Conservation (phyloP, 1,140 invertebrate genomes). For the Grapholita molesta region DNA sequence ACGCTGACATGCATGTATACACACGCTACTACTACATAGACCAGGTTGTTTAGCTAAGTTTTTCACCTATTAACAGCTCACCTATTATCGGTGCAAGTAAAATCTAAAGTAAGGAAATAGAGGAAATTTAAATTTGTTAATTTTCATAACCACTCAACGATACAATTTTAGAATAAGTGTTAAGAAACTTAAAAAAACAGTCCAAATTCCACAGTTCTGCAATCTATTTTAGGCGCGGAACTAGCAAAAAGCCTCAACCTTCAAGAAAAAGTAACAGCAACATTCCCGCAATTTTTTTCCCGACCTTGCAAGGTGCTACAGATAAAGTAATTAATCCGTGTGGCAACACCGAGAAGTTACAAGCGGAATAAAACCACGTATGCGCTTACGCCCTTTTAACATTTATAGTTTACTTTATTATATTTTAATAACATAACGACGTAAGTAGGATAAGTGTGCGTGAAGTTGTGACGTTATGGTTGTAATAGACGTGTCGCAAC, state of each 20-base stretch:
- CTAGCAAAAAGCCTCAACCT: constrained; percentile 10
- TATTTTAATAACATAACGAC: not conserved
- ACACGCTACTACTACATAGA: too few relatives aligned
- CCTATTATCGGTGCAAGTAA: too few relatives aligned
- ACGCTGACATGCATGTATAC: too few relatives aligned
- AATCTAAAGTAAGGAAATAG: too few relatives aligned
- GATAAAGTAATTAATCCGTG: constrained; percentile 60
- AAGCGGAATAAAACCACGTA: not conserved
- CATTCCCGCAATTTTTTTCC: constrained; percentile 33
- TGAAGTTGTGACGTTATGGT: not conserved
- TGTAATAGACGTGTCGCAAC: constrained; percentile 33
- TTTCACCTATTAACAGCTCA: too few relatives aligned
- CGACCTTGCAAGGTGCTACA: constrained; percentile 36
- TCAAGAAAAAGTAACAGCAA: constrained; percentile 23
- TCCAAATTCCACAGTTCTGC: not conserved
- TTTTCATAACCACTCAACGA: too few relatives aligned
- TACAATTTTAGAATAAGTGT: not conserved
- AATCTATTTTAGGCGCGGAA: not conserved
- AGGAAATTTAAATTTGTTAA: too few relatives aligned
- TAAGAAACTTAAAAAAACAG: not conserved
- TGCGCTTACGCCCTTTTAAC: not conserved
- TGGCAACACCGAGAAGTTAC: constrained; percentile 31
- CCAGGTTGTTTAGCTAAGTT: too few relatives aligned
- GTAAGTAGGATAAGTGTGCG: not conserved
- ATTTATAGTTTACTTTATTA: not conserved